A percentile compares a stretch with the other conserved stretches of the same genome.
These are phyloP conservation scores for Trinectes maculatus DNA, from an alignment of 2,113 vertebrate species.

Conservation along the genomic window DNA sequence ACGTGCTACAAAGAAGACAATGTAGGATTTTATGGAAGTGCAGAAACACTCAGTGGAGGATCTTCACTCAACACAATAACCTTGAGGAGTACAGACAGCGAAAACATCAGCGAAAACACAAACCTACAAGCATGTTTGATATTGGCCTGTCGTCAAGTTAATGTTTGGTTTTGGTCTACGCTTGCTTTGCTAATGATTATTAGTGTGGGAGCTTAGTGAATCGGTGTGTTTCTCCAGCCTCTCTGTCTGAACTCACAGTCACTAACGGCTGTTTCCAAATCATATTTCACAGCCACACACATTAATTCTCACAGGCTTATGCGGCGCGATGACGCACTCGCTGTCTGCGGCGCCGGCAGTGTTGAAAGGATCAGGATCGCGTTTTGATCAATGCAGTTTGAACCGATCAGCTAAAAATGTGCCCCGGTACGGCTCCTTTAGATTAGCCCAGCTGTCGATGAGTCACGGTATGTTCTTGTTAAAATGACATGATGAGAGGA, in stretches of 20 bases:
- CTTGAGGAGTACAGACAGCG: neutral
- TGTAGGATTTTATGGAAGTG: neutral
- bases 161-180: neutral
- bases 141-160: neutral
- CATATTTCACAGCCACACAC: neutral
- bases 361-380: neutral
- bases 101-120: neutral
- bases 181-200: neutral
- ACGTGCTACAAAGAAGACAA: neutral
- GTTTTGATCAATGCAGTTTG: neutral
- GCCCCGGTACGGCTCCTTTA: neutral
- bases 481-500: constrained; percentile 1
- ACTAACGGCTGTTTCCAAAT: neutral
- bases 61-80: neutral
- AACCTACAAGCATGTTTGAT: constrained; percentile 7
- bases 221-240: neutral
- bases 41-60: neutral
- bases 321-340: too few species aligned
- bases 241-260: neutral
- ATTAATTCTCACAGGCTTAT: neutral
- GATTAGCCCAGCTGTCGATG: neutral
- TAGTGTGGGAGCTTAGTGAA: neutral
- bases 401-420: too few species aligned
- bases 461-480: neutral
- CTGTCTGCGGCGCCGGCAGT: neutral